Conservation (phyloP, 2,113 vertebrate genomes). For the Bettongia penicillata region DNA sequence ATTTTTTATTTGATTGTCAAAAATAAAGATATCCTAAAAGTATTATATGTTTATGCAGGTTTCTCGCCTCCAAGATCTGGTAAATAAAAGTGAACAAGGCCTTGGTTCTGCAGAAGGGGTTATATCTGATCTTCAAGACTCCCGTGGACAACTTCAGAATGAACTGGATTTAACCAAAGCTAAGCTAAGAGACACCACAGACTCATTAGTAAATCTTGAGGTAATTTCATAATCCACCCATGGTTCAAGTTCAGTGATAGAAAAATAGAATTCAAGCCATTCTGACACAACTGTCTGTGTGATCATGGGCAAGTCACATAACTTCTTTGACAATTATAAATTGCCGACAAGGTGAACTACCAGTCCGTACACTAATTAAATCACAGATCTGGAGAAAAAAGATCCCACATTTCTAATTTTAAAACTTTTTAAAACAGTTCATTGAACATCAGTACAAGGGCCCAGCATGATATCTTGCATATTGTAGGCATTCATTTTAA, state of each 20-base stretch:
- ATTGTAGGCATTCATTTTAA: not conserved
- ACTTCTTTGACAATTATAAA: not conserved
- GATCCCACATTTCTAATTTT: not conserved
- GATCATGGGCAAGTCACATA: not conserved
- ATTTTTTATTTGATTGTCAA: not conserved
- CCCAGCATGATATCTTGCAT: not conserved
- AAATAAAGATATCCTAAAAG: not conserved
- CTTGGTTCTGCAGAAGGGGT: slow-evolving; percentile 92
- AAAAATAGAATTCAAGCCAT: slow-evolving; percentile 6
- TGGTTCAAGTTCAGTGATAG: slow-evolving; percentile 10
- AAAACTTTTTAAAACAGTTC: not conserved
- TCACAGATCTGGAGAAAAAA: not conserved
- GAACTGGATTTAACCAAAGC: slow-evolving; percentile 94
- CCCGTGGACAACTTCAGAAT: slow-evolving; percentile 94
- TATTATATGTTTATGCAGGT: slow-evolving; percentile 82
- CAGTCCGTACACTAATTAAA: not conserved
- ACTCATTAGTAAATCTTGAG: slow-evolving; percentile 93
- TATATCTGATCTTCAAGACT: slow-evolving; percentile 93
- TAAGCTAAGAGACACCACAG: slow-evolving; percentile 93
- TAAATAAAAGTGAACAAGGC: slow-evolving; percentile 92
- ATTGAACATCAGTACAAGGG: not conserved
- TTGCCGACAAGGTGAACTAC: not conserved
- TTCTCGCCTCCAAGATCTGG: slow-evolving; percentile 89
- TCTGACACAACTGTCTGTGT: not conserved
- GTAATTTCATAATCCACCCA: slow-evolving; percentile 78